Base-by-base conservation (phyloP, 2,888 invertebrate genomes). In the Bhutanitis thaidina region DNA sequence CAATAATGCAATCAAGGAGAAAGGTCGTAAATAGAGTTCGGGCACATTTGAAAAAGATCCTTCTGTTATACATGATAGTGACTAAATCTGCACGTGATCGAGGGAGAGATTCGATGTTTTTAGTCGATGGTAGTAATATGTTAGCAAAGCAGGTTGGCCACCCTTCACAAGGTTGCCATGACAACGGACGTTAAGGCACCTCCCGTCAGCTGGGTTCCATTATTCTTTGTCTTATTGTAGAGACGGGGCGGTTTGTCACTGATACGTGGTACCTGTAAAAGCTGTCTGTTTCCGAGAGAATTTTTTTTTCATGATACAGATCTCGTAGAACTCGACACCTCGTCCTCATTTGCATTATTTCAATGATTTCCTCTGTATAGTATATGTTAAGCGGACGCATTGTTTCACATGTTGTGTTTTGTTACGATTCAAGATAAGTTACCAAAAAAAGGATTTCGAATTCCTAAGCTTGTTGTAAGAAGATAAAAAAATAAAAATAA, bases 181-280 rank as follows among this genome's bases (percentile, higher is more conserved):
- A 75, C 83, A 74, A 88, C 89, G 80, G 62, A 62, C 75, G 73
- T 76, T 74, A 78, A 76, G 79, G 79, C 83, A 86, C 89, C 89
- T 86, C 89, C 89, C 86, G 87, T 89, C 89, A 89, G 88, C 86
- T 88, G 89, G 81, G 80, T 72, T 72, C 86, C 84, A 88, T 89
- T 85, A 87, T 86, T 76, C 72, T 74, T 67, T 63, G 64, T 66
- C 63, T 75, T 69, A 80, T 83, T 81, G 79, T 83, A 78, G 74
- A 75, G 66, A 71, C 66, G 71, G 80, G 69, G 69, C 68, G 73
- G 71, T 69, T 73, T 71, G 72, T 70, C 69, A 71, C 63, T 69
- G 62, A 71, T 69, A 64, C 62, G 57, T 59, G 74, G 66, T 82
- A 82, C 82, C 84, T 85, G 82, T 76, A 75, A 66, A 62, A 27